A percentile compares a stretch with the other conserved stretches of the same genome.
Evolutionary conservation across 1,140 invertebrate species (phyloP).

Genomic region (Caenorhabditis briggsae): DNA sequence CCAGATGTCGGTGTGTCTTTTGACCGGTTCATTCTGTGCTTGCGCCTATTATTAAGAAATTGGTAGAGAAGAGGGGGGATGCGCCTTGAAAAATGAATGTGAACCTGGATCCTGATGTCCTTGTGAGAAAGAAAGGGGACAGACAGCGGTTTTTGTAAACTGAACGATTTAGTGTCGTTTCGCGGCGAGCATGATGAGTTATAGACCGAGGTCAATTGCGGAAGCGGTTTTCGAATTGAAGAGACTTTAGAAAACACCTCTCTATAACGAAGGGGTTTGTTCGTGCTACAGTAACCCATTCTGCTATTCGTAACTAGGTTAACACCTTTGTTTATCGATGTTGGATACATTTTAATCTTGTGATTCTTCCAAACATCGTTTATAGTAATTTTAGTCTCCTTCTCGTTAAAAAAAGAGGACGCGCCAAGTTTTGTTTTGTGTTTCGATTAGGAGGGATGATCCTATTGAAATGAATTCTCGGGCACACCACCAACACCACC

Average conservation of each 20-base stretch:
- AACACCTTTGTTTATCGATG: too few relatives aligned
- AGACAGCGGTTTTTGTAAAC: conserved; percentile 36
- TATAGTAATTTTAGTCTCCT: too few relatives aligned
- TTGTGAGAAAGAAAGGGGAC: background rate
- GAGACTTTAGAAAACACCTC: too few relatives aligned
- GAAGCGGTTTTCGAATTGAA: background rate
- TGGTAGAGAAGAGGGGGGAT: background rate
- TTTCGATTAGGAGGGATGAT: conserved; percentile 16
- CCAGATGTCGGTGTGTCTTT: conserved; percentile 50
- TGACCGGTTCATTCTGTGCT: conserved; percentile 29
- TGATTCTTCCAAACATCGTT: too few relatives aligned
- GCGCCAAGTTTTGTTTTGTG: background rate
- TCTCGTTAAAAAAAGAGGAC: background rate
- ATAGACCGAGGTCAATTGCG: conserved; percentile 31
- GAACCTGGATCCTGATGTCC: conserved; percentile 6
- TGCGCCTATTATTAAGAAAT: conserved; percentile 53
- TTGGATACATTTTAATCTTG: too few relatives aligned
- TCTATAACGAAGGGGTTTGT: too few relatives aligned
- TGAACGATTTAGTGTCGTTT: conserved; percentile 26
- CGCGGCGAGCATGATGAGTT: conserved; percentile 46
- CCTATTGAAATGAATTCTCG: conserved; percentile 54
- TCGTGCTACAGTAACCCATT: too few relatives aligned
- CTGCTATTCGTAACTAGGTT: too few relatives aligned
- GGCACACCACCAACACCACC: background rate
- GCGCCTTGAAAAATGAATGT: conserved; percentile 53